Evolutionary conservation across 2,113 vertebrate genomes (phyloP).

Genomic region (Zosterops pallidus): DNA sequence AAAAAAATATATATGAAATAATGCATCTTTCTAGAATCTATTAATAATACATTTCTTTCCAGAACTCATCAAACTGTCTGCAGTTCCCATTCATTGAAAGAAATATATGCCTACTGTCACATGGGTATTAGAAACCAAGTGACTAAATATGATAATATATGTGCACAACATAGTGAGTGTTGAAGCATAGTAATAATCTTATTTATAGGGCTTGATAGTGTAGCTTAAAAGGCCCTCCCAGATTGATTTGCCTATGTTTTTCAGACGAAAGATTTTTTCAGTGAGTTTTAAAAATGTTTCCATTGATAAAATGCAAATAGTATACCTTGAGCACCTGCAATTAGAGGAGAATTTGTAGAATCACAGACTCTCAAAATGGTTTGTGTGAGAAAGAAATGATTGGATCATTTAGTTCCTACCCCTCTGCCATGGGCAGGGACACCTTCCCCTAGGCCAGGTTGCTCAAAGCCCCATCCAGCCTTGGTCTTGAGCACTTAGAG

Average conservation of each 20-base stretch:
- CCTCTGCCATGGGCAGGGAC: background rate
- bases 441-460: background rate
- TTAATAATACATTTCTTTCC: background rate
- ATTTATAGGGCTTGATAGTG: background rate
- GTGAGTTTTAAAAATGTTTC: background rate
- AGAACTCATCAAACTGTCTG: background rate
- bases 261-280: background rate
- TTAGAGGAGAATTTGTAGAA: background rate
- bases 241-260: background rate
- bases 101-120: background rate
- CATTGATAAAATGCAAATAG: background rate
- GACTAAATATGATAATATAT: background rate
- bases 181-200: background rate
- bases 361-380: background rate
- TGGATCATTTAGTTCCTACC: background rate
- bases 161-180: background rate
- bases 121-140: background rate
- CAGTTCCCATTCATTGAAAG: background rate
- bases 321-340: background rate
- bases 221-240: background rate
- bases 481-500: background rate
- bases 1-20: slow-evolving; percentile 39
- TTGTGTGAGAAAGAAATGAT: background rate
- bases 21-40: slow-evolving; percentile 48
- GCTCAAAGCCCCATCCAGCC: background rate